Percentiles rank a stretch among this genome's conserved stretches.
Conservation (phyloP, 2,113 vertebrate genomes). For the Onychorhynchus coronatus region DNA sequence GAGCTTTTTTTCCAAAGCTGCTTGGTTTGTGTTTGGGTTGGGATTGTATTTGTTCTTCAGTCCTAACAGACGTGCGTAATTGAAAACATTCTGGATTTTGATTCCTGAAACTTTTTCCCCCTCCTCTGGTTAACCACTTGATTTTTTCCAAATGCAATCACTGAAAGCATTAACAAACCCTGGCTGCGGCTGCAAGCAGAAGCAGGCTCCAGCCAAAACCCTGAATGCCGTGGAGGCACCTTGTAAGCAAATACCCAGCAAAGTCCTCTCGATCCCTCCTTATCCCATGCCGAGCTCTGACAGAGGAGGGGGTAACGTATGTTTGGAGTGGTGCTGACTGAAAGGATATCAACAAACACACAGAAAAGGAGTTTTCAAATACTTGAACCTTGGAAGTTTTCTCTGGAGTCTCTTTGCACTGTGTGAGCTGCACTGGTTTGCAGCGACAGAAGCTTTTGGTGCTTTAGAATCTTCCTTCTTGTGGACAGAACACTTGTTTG, state of each 20-base stretch:
- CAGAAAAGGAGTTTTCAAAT: background rate
- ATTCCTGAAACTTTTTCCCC: slow-evolving; percentile 52
- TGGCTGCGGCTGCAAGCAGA: slow-evolving; percentile 35
- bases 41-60: slow-evolving; percentile 41
- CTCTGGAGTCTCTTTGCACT: background rate
- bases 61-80: slow-evolving; percentile 59
- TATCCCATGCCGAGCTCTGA: background rate
- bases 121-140: slow-evolving; percentile 72
- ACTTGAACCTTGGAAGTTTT: background rate
- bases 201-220: background rate
- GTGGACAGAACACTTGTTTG: slow-evolving; percentile 21
- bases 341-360: background rate
- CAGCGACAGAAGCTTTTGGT: background rate
- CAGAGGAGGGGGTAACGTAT: background rate
- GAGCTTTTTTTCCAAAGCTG: slow-evolving; percentile 32
- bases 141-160: slow-evolving; percentile 74
- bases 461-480: background rate
- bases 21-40: slow-evolving; percentile 59
- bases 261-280: background rate
- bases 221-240: slow-evolving; percentile 6
- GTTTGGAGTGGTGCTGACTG: background rate
- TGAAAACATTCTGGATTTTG: slow-evolving; percentile 67
- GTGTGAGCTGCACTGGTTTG: background rate
- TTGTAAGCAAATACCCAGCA: slow-evolving; percentile 24
- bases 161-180: slow-evolving; percentile 48